Base-by-base conservation (phyloP, 2,888 invertebrate genomes). In the Dioctria linearis region DNA sequence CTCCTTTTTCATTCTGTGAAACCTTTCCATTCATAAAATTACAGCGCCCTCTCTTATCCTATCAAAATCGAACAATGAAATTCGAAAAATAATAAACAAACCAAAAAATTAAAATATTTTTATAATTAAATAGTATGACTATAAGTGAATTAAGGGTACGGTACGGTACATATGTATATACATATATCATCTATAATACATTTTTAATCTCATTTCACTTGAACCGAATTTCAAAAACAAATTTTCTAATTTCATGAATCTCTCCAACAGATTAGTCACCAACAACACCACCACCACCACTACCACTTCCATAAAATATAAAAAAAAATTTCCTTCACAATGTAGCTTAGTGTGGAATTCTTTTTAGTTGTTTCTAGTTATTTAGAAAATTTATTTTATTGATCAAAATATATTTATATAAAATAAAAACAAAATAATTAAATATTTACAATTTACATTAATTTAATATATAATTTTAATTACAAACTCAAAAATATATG, bases 401-500 rank as follows among this genome's bases (percentile, higher is more conserved):
- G 40, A 42, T 42, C 65, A 65, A 63, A 40, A 63, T 65, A 65
- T 11, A 65, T 42, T 65, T 65, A 5, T 49, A n/a, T 65, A 6
- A 42, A 67, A 46, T 42, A 49, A 69, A 54, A 69, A 54, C 49
- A 69, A 13, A 25, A 25, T 25, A 25, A 67, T 69, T 54, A 54
- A 8, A 11, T 54, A 11, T 54, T 11, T 54, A 11, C 11, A 11
- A 11, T 54, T 54, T 54, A 49, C 43, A 67, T 43, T 66, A 67
- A 69, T 39, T 69, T 54, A 54, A 39, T 25, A 25, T 25, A 25
- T 25, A 25, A 25, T 49, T 51, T 49, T 69, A 49, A 69, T 69
- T 69, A 37, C 69, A 51, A 69, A 69, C 39, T 69, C 13, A 69
- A 69, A 69, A 69, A 49, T 69, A 51, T 51, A 69, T 51, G 69